These are phyloP conservation scores for Drosophila prosaltans DNA, from an alignment of 1,140 invertebrate genomes.

Conservation along the genomic window DNA sequence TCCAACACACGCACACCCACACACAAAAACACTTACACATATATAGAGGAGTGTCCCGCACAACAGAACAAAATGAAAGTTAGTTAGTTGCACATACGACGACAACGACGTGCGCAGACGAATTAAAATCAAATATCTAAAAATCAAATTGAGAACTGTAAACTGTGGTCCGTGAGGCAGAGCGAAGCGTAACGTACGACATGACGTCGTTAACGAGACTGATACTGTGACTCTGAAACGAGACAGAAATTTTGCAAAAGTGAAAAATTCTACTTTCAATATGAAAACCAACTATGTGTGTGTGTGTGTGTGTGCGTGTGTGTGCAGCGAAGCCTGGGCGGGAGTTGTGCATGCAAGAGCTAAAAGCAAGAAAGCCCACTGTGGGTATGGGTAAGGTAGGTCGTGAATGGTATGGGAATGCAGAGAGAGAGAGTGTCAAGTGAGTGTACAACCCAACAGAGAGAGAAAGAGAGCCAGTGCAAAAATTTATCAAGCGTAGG, in stretches of 20 bases:
- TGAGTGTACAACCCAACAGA: background rate
- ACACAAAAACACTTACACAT: background rate
- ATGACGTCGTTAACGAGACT: conserved; percentile 81
- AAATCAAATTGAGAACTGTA: conserved; percentile 25
- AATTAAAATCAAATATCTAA: conserved; percentile 22
- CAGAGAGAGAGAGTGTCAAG: conserved; percentile 21
- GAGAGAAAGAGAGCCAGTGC: background rate
- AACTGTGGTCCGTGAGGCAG: conserved; percentile 30
- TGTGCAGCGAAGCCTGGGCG: conserved; percentile 39
- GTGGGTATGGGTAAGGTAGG: conserved; percentile 80
- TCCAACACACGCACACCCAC: conserved; percentile 16
- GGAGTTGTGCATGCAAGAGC: conserved; percentile 74
- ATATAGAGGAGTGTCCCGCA: conserved; percentile 28
- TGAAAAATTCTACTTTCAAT: conserved; percentile 82
- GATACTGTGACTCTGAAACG: conserved; percentile 46
- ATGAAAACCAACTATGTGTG: conserved; percentile 69
- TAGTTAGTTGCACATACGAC: conserved; percentile 35
- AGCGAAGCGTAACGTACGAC: conserved; percentile 66
- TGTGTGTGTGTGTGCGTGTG: conserved; percentile 16
- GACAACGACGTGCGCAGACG: conserved; percentile 20
- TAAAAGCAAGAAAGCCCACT: conserved; percentile 61
- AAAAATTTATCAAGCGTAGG: background rate
- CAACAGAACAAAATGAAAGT: conserved; percentile 43
- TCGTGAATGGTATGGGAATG: conserved; percentile 73
- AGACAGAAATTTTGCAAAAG: conserved; percentile 78